Evolutionary conservation across 2,888 invertebrate genomes (phyloP).

Genomic region (Litoditis marina): DNA sequence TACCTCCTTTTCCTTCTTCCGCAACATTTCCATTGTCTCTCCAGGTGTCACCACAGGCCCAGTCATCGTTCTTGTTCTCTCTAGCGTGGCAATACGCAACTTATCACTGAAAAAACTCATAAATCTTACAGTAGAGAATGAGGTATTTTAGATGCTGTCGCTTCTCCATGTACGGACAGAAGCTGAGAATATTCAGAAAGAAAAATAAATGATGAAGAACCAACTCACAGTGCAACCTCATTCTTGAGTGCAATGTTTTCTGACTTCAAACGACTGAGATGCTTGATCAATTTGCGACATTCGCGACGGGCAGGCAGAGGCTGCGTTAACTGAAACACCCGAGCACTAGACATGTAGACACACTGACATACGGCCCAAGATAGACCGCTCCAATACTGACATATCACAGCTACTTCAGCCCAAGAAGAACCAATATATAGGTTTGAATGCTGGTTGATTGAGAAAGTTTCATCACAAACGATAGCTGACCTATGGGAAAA

Average conservation of each 20-base stretch:
- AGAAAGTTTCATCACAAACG: too few relatives aligned
- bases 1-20: constrained; percentile 36
- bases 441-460: too few relatives aligned
- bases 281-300: constrained; percentile 7
- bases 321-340: constrained; percentile 9
- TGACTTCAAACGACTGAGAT: constrained; percentile 8
- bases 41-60: constrained; percentile 18
- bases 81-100: constrained; percentile 32
- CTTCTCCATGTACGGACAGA: too few relatives aligned
- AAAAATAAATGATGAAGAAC: background rate
- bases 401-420: background rate
- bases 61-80: constrained; percentile 18
- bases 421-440: too few relatives aligned
- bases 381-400: too few relatives aligned
- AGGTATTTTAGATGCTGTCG: too few relatives aligned
- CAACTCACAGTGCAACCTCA: constrained; percentile 13
- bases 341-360: background rate
- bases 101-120: constrained; percentile 35
- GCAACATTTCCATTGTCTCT: constrained; percentile 41
- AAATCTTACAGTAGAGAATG: too few relatives aligned
- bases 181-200: too few relatives aligned
- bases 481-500: background rate
- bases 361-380: too few relatives aligned
- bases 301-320: constrained; percentile 6
- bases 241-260: constrained; percentile 15